Evolutionary conservation across 92 coral and sea anemone species (phyloP).

Genomic region (Scolanthus callimorphus): DNA sequence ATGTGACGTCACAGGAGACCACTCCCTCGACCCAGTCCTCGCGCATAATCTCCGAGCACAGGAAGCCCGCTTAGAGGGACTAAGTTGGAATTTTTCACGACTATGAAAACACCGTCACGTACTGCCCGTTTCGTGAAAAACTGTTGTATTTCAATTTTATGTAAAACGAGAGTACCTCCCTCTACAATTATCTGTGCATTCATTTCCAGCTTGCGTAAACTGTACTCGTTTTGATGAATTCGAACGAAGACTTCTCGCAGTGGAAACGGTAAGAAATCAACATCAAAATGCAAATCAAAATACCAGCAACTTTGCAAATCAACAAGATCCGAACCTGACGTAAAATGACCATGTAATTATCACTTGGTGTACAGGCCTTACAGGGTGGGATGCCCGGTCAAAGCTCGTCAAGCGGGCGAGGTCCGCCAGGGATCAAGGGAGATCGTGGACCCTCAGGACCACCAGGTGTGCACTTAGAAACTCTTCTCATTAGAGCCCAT

Average conservation of each 20-base stretch:
- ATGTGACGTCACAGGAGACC: not conserved
- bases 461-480: slow-evolving; percentile 15
- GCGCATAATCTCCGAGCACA: not conserved
- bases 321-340: no score
- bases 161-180: not conserved
- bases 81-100: no score
- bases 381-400: slow-evolving; percentile 30
- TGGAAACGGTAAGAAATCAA: slow-evolving; percentile 56
- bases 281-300: no score
- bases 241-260: slow-evolving; percentile 38
- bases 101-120: no score
- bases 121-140: no score
- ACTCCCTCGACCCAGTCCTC: no score
- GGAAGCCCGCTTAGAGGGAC: no score
- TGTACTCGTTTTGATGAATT: slow-evolving; percentile 46
- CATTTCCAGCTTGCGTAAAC: slow-evolving; percentile 66
- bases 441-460: slow-evolving; percentile 33
- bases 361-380: no score
- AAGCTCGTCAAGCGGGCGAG: slow-evolving; percentile 31
- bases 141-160: not conserved
- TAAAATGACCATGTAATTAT: no score
- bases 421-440: slow-evolving; percentile 43
- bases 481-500: no score
- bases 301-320: no score
- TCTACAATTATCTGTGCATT: not conserved